Base-by-base conservation (phyloP, 2,797 vertebrate genomes). In the Denticeps clupeoides region DNA sequence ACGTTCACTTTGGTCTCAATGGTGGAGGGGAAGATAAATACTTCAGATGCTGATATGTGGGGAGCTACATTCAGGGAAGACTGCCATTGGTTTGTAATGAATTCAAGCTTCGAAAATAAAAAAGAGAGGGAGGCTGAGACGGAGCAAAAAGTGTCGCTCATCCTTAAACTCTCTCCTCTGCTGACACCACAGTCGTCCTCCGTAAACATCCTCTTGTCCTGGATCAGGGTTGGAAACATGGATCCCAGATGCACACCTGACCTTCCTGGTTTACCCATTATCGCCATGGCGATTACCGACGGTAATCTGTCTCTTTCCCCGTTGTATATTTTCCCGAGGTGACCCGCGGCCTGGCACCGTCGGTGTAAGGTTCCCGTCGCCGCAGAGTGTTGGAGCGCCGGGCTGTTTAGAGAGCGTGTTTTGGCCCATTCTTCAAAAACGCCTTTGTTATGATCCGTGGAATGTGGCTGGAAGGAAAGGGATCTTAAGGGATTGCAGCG, bases 221-320 rank as follows among this genome's bases (percentile, higher is more conserved):
- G 4, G 19, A 19, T 18, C 35, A 4, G 18, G 10, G 6, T 7
- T 12, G 31, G 12, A 8, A 16, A 7, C 32, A 19, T 38, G 35
- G 21, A 38, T 18, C 10, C 16, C 33, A 37, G 33, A 19, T 29
- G 3, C 26, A 33, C 13, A 13, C 47, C 31, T 56, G 38, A 58
- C 44, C 44, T 37, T 28, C 47, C 63, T 41, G 35, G 44, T 58
- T 67, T 63, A 62, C 58, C 41, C 4, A n/a, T 26, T 10, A 59
- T 56, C 56, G 62, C 54, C 18, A 41, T 49, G 26, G 47, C 45
- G 47, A 57, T 11, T 18, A 40, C 45, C 62, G n/a, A 25, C 27
- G 26, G 47, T 27, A 22, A 59, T 71, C 54, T 40, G 52, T 71
- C 59, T 65, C 57, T 47, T 32, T 46, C 47, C 49, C 21, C 37